A percentile compares a stretch with the other conserved stretches of the same genome.
Conservation (phyloP, 2,113 vertebrate species). For the Mionectes macconnelli region DNA sequence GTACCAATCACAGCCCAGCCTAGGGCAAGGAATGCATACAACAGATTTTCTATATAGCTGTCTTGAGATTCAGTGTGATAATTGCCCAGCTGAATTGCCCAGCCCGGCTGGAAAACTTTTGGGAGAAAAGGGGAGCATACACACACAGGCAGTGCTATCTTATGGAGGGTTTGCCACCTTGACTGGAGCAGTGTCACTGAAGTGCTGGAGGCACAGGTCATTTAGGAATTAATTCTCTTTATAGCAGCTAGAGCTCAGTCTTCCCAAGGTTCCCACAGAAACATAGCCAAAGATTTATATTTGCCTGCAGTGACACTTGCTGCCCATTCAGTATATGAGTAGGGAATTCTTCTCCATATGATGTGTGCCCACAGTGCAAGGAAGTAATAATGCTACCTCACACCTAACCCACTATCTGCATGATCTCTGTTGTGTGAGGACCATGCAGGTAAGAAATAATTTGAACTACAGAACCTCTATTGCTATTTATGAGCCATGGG, state of each 20-base stretch:
- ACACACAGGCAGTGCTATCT: neutral
- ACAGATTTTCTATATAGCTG: neutral
- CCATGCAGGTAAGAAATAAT: neutral
- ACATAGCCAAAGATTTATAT: neutral
- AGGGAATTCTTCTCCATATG: neutral
- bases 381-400: neutral
- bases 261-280: neutral
- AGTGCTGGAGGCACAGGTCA: neutral
- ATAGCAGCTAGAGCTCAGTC: neutral
- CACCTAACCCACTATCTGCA: neutral
- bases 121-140: neutral
- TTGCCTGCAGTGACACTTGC: neutral
- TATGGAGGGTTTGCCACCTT: neutral
- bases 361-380: rapidly evolving
- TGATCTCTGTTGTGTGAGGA: neutral
- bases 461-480: neutral
- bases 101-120: neutral
- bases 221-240: neutral
- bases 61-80: neutral
- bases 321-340: neutral
- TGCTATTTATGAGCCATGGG: neutral
- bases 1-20: neutral
- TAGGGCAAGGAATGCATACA: neutral
- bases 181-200: neutral
- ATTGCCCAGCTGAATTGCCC: neutral